These are phyloP conservation scores for Rosalia funebris DNA, from an alignment of 2,888 invertebrate species.

Conservation along the genomic window DNA sequence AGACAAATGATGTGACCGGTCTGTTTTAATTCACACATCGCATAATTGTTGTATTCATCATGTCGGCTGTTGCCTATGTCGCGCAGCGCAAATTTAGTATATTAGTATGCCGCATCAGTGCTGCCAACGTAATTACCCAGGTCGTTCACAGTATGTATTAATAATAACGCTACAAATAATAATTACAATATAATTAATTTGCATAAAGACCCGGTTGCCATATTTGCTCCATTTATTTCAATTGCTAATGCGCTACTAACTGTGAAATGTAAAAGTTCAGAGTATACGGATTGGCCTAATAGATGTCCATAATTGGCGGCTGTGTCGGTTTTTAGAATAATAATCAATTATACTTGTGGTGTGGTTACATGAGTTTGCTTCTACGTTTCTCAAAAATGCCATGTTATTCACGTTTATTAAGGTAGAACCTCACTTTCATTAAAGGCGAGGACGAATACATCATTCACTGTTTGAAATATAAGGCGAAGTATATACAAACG, in stretches of 20 bases:
- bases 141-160: slow-evolving; percentile 44
- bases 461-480: no score
- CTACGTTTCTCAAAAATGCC: no score
- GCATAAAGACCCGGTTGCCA: slow-evolving; percentile 39
- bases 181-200: slow-evolving; percentile 49
- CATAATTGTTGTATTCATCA: slow-evolving; percentile 17
- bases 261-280: slow-evolving; percentile 24
- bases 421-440: no score
- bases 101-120: slow-evolving; percentile 22
- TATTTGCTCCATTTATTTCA: slow-evolving; percentile 39
- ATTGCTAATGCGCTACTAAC: slow-evolving; percentile 30
- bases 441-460: no score
- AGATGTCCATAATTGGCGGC: slow-evolving; percentile 5
- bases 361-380: no score
- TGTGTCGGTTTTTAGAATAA: neutral
- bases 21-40: slow-evolving; percentile 20
- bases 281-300: slow-evolving; percentile 2
- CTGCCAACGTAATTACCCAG: slow-evolving; percentile 33
- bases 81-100: neutral
- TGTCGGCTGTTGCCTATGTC: slow-evolving; percentile 1
- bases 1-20: slow-evolving; percentile 21
- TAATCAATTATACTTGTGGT: neutral
- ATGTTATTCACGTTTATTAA: no score
- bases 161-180: slow-evolving; percentile 41
- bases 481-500: no score